Conservation (phyloP, 2,888 invertebrate genomes). For the Monoplex corrugatus region DNA sequence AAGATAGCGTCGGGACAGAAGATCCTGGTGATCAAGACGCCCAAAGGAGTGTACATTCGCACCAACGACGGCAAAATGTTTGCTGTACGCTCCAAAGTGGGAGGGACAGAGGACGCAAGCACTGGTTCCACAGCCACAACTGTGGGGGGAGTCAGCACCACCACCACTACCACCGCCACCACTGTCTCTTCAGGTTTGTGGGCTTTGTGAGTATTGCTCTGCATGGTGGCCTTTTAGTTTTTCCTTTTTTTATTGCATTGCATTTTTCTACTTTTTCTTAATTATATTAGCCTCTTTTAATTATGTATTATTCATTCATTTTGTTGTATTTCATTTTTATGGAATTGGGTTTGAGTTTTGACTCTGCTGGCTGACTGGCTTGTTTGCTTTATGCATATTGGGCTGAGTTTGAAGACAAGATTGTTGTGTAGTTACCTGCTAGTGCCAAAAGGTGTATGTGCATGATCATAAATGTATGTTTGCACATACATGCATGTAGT, state of each 20-base stretch:
- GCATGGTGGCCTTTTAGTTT: conserved; percentile 25
- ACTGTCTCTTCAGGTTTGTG: conserved; percentile 50
- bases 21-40: conserved; percentile 96
- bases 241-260: background rate
- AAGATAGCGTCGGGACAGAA: conserved; percentile 96
- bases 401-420: no score
- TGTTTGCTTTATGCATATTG: no score
- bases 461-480: no score
- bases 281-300: background rate
- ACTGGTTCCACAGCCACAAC: conserved; percentile 53
- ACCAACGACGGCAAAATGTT: conserved; percentile 96
- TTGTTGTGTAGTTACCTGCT: no score
- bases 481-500: no score
- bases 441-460: no score
- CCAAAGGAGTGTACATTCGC: conserved; percentile 97
- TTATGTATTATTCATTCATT: background rate
- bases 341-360: background rate
- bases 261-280: background rate
- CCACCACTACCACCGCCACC: conserved; percentile 53
- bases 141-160: conserved; percentile 38
- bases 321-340: background rate
- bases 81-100: conserved; percentile 85
- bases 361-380: no score
- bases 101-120: conserved; percentile 29
- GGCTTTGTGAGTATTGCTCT: conserved; percentile 14